Evolutionary conservation across 1,140 invertebrate species (phyloP), one percentile per base, ranked within the genome.

Genomic region (Zophobas atratus): DNA sequence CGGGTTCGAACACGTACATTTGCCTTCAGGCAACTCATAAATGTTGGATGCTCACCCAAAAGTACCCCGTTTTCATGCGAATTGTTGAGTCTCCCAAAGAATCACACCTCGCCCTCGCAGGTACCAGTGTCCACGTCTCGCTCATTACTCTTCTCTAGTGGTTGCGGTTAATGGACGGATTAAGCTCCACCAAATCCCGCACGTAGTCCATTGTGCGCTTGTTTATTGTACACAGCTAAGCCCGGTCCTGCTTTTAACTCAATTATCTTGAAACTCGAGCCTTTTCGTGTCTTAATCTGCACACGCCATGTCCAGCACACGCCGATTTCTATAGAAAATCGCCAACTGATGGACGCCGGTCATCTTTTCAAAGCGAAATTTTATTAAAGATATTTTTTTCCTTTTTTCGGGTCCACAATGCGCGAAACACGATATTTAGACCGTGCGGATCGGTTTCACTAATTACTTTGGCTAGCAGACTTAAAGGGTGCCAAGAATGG

Each of bases 251-350:
- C 35, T 73, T 73, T 73, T 73, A 73, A 73, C 71, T 73, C 71
- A 73, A 73, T 73, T 73, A 73, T 73, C 71, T 73, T 73, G 71
- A 73, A 73, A 73, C 71, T 56, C 55, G 71, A 73, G 38, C 49
- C 71, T 73, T 73, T 73, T 73, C 55, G 49, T 73, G 70, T 73
- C 49, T 73, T 73, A 67, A 67, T 67, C 60, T 67, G 60, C 60
- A 67, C 60, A 67, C 60, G 60, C 60, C 60, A 67, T 8, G 60
- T 67, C 60, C 60, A 63, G 60, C 60, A 67, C 60, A 67, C 60
- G 60, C 60, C 60, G 60, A 67, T 43, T 67, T 67, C 60, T 43
- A 67, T 67, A 43, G 60, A 60, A 67, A 67, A 67, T 67, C 60
- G 60, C 39, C 60, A 41, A 43, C 60, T 67, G 0, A 20, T 20